Conservation (phyloP, 2,113 vertebrate species). For the Callipepla californica region DNA sequence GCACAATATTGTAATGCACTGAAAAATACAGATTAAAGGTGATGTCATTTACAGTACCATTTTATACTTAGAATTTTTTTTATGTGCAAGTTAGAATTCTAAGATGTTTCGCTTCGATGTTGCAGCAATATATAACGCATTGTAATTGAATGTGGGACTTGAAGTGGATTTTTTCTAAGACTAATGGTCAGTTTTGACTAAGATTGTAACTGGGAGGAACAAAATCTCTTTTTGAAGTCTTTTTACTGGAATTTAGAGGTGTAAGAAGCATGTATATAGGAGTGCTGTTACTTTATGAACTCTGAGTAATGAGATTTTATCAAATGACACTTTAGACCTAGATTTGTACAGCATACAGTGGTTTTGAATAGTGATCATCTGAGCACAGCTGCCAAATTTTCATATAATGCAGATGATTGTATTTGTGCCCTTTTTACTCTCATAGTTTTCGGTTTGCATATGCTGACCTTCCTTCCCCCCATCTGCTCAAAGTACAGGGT, state of each 20-base stretch:
- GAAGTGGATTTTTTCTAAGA: conserved; percentile 72
- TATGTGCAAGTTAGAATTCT: conserved; percentile 49
- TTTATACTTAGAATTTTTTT: conserved; percentile 65
- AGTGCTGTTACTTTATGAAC: conserved; percentile 73
- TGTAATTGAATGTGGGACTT: conserved; percentile 65
- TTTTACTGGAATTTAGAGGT: conserved; percentile 69
- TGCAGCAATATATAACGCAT: conserved; percentile 55
- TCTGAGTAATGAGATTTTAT: conserved; percentile 74
- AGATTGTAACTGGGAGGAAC: conserved; percentile 2
- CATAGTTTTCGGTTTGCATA: conserved; percentile 41
- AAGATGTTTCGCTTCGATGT: conserved; percentile 46
- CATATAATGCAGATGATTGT: conserved; percentile 58
- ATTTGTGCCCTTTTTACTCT: conserved; percentile 66
- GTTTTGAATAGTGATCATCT: conserved; percentile 65
- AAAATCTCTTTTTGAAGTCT: conserved; percentile 58
- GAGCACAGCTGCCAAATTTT: conserved; percentile 73
- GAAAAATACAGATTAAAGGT: conserved; percentile 50
- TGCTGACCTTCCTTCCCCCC: background rate
- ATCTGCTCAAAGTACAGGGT: conserved; percentile 73
- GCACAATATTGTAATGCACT: conserved; percentile 66
- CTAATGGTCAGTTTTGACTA: conserved; percentile 68
- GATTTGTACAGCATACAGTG: conserved; percentile 60
- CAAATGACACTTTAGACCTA: conserved; percentile 74
- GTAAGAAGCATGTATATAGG: conserved; percentile 54
- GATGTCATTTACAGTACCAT: conserved; percentile 58